A percentile compares a stretch with the other conserved stretches of the same genome.
Conservation (phyloP, 2,797 vertebrate genomes). For the Pristis pectinata region DNA sequence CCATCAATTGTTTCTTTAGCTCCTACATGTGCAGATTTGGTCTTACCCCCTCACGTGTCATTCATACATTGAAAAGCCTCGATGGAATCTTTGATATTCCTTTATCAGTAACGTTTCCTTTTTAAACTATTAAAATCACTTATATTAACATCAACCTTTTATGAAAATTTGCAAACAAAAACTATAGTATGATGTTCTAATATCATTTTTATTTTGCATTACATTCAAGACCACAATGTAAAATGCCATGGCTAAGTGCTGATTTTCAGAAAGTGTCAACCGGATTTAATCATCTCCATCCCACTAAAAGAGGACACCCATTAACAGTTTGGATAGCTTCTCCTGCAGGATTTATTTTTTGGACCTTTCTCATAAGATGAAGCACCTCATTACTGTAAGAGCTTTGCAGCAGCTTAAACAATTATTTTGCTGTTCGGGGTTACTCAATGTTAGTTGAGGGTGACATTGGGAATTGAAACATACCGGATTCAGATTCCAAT, state of each 20-base stretch:
- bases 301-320: not conserved
- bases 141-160: not conserved
- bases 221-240: not conserved
- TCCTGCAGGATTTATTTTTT: not conserved
- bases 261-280: not conserved
- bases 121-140: not conserved
- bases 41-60: not conserved
- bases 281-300: not conserved
- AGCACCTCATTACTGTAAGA: not conserved
- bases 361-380: not conserved
- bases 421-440: not conserved
- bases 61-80: not conserved
- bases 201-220: not conserved
- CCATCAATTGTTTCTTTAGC: not conserved
- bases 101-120: not conserved
- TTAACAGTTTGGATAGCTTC: not conserved
- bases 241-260: not conserved
- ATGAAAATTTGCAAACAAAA: constrained; percentile 1
- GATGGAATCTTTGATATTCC: not conserved
- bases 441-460: not conserved
- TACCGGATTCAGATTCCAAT: not conserved
- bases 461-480: not conserved
- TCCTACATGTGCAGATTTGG: not conserved
- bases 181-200: not conserved
- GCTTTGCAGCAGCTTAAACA: not conserved